These are phyloP conservation scores for Andricus grossulariae DNA, from an alignment of 1,140 invertebrate genomes.

Conservation along the genomic window DNA sequence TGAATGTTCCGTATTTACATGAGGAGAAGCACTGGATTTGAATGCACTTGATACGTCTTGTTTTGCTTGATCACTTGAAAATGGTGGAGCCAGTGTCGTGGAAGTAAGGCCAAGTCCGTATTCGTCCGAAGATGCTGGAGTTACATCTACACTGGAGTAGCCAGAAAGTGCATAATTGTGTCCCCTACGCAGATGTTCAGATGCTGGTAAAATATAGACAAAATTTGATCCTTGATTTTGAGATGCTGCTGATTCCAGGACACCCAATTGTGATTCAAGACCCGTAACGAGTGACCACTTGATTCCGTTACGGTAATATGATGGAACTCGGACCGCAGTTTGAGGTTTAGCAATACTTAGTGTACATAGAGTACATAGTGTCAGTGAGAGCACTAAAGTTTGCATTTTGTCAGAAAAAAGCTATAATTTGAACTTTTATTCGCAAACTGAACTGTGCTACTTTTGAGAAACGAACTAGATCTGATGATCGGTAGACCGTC, in stretches of 20 bases:
- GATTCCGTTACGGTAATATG: slow-evolving; percentile 26
- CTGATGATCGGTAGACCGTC: neutral
- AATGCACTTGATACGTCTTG: too few relatives aligned
- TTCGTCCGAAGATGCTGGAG: neutral
- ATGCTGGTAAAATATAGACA: neutral
- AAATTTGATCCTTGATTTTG: neutral
- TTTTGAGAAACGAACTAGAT: neutral
- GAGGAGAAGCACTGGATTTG: too few relatives aligned
- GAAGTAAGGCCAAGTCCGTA: neutral
- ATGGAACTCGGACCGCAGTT: neutral
- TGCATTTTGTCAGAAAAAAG: neutral
- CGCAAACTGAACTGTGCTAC: neutral
- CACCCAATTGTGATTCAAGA: neutral
- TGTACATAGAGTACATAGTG: neutral
- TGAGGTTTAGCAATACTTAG: neutral
- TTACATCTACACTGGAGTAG: neutral
- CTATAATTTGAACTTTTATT: neutral
- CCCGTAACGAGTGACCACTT: slow-evolving; percentile 36
- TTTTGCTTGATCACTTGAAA: neutral
- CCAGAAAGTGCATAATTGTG: neutral
- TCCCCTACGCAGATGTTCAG: neutral
- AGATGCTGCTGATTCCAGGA: neutral
- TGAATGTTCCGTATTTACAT: too few relatives aligned
- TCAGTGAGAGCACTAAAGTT: too few relatives aligned
- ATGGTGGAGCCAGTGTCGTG: neutral